A percentile compares a stretch with the other conserved stretches of the same genome.
phyloP scores from a whole-genome alignment of 2,113 vertebrate species.

The human (Homo sapiens) region DNA sequence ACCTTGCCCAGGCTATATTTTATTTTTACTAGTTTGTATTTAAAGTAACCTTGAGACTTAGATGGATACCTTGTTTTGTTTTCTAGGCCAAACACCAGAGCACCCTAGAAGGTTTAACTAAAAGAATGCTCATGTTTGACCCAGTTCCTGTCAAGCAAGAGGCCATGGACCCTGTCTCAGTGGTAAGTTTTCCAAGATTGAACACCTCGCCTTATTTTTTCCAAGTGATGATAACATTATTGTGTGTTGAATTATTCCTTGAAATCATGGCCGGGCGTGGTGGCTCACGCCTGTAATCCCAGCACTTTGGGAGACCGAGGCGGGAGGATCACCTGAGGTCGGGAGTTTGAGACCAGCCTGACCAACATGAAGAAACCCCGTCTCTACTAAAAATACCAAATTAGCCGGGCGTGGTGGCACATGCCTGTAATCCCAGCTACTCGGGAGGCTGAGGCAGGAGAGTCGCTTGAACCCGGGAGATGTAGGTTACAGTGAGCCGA shows the following conservation, averaged over 20 bases:
- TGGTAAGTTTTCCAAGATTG: constrained; percentile 85
- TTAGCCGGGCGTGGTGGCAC: no score
- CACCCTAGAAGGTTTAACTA: constrained; percentile 67
- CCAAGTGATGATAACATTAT: background rate
- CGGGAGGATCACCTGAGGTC: no score
- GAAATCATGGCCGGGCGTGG: background rate
- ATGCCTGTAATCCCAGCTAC: no score
- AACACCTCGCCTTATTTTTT: background rate
- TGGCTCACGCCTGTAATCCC: no score
- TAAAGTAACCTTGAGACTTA: constrained; percentile 25
- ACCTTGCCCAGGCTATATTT: background rate
- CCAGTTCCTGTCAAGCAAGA: constrained; percentile 94
- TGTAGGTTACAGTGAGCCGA: no score
- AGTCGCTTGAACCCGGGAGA: no score
- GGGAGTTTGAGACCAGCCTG: no score
- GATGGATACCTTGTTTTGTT: constrained; percentile 37
- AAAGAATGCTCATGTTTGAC: constrained; percentile 98
- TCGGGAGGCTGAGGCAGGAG: no score
- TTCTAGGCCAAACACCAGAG: constrained; percentile 70
- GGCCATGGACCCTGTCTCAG: constrained; percentile 90
- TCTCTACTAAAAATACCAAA: no score
- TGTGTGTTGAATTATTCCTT: background rate
- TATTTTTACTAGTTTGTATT: constrained; percentile 40
- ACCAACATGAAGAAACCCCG: no score
- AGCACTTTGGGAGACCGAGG: no score